These are phyloP conservation scores for Agrilus mali DNA, from an alignment of 2,888 invertebrate species.

Conservation along the genomic window DNA sequence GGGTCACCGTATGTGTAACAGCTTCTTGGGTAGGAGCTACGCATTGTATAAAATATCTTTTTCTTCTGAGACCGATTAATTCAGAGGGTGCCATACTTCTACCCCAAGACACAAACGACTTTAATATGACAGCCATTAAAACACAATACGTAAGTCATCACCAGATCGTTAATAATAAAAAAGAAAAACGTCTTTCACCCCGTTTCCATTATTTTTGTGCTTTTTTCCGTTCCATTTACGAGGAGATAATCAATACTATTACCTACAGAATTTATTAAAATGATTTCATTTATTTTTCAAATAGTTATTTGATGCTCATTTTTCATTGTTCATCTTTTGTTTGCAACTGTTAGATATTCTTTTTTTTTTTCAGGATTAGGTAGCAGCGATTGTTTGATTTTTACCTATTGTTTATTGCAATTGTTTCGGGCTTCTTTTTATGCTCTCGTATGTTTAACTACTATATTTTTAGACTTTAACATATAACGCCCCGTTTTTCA, in stretches of 20 bases:
- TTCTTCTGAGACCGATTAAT: constrained; percentile 44
- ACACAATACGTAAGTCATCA: constrained; percentile 33
- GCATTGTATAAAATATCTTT: constrained; percentile 79
- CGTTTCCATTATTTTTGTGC: not conserved
- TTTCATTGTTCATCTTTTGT: too few species aligned
- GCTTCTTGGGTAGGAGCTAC: constrained; percentile 88
- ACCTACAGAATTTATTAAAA: too few species aligned
- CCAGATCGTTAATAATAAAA: constrained; percentile 8
- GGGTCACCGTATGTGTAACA: constrained; percentile 77
- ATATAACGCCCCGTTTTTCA: constrained; percentile 89
- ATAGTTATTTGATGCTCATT: not conserved
- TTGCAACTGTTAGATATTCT: too few species aligned
- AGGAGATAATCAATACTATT: too few species aligned
- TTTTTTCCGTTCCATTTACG: not conserved
- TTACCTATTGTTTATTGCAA: too few species aligned
- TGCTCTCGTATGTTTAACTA: too few species aligned
- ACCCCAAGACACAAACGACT: constrained; percentile 28
- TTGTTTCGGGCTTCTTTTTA: too few species aligned
- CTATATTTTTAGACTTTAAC: constrained; percentile 37
- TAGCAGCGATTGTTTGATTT: too few species aligned
- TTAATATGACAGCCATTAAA: constrained; percentile 33
- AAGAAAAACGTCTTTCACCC: constrained; percentile 5
- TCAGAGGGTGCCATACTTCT: constrained; percentile 30
- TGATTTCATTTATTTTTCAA: not conserved
- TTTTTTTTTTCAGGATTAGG: too few species aligned